Conservation (phyloP, 2,797 vertebrate genomes). For the Sebastes vulpes region DNA sequence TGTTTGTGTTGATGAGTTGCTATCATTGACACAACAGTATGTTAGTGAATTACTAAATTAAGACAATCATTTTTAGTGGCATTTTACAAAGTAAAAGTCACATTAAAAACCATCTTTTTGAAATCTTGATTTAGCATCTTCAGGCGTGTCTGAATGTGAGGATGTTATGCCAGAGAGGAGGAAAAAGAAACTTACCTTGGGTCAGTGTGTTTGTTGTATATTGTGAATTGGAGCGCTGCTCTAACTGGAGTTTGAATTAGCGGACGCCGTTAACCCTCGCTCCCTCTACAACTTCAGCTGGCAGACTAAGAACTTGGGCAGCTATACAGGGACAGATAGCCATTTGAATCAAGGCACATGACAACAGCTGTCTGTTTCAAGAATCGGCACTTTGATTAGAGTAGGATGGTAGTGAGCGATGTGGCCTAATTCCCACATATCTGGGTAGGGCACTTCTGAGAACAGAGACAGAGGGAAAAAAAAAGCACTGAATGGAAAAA, state of each 20-base stretch:
- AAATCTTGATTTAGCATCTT: conserved; percentile 46
- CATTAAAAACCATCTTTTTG: neutral
- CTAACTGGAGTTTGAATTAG: conserved; percentile 57
- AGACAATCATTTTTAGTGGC: neutral
- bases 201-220: conserved; percentile 64
- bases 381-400: conserved; percentile 90
- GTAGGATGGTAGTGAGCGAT: conserved; percentile 80
- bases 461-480: conserved; percentile 26
- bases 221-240: conserved; percentile 39
- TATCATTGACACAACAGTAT: neutral
- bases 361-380: conserved; percentile 90
- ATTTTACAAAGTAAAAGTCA: neutral
- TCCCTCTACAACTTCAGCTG: conserved; percentile 72
- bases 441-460: conserved; percentile 84
- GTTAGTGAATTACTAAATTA: neutral
- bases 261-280: conserved; percentile 59
- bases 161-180: conserved; percentile 38
- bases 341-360: conserved; percentile 86
- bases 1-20: neutral
- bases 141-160: conserved; percentile 16
- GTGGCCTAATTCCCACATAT: conserved; percentile 87
- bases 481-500: conserved; percentile 71
- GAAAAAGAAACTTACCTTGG: conserved; percentile 80
- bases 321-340: conserved; percentile 79
- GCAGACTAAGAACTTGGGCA: conserved; percentile 75